Base-by-base conservation (phyloP, 2,113 vertebrate species). In the Nesoenas mayeri region DNA sequence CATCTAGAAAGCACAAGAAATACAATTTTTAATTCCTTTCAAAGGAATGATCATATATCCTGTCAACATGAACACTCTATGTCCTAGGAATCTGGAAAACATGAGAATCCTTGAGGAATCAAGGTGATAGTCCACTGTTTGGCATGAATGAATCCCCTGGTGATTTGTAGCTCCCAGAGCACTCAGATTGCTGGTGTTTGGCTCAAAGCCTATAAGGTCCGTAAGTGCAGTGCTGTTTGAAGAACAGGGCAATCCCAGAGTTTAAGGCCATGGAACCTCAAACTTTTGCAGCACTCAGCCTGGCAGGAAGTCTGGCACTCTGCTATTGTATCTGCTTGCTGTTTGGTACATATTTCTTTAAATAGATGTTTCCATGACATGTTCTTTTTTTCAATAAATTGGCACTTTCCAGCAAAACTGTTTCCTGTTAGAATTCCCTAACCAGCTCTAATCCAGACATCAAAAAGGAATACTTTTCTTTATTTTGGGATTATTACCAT, bases 151-250 rank as follows among this genome's bases (percentile, higher is more conserved):
- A 77, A 67, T 24, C 56, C 25, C 12, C 8, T 47, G 29, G 19
- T 28, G 31, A 70, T 15, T 56, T 32, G 66, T 54, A 86, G 34
- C 19, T 69, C n/a, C 28, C 61, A 28, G 31, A 51, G 40, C 11
- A 32, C 12, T 17, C 31, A 65, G 15, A 31, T 54, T 74, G 34
- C 66, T n/a, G 21, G 32, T 66, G 34, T 24, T 79, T 74, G 72
- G 19, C 57, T 61, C 20, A 16, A 73, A 47, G 36, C 13, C 51
- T 47, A 2, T 25, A 25, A 56, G 40, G 31, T 32, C 34, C 40
- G 2, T 11, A 32, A 66, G 11, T 1, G 0, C 4, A 38, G 34
- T 6, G 10, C 24, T 58, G 4, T 51, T 56, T 54, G 50, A 34
- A 71, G 60, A 70, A 36, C 2, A 47, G 18, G 21, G 62, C 32